Evolutionary conservation across 2,888 invertebrate genomes (phyloP), one percentile per base, ranked within the genome.

Genomic region (Drosophila ezoana): DNA sequence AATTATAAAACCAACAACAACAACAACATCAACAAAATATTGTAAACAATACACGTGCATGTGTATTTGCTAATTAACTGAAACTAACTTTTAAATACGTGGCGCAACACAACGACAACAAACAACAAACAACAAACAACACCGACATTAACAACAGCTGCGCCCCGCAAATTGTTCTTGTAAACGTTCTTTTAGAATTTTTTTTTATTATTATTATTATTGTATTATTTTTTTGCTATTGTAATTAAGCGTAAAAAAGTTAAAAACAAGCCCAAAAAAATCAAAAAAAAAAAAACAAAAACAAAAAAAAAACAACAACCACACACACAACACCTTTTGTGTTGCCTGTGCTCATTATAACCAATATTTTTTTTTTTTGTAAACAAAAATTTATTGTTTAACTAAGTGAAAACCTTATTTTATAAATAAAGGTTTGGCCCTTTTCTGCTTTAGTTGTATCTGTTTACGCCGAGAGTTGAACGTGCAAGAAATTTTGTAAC

Each of bases 381-480:
- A 72, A 37, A 70, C 38, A 66, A 43, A 48, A 49, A 51, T 61
- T 74, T 63, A 72, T 61, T 72, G 51, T 68, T 44, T 62, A 76
- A 78, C 69, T 69, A 61, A 59, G 38, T 20, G 33, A 53, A 54
- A 43, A 90, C 91, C 91, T 90, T 91, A 91, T 90, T 91, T 90
- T 90, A 90, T 90, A 90, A 91, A 90, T 90, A 90, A 85, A 89
- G 90, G 83, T 90, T 90, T 90, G 76, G 45, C 74, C 28, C 61
- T 65, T 65, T 69, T 54, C 62, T 57, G 57, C 70, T 79, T 60
- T 51, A 47, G 49, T 56, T 74, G 44, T 49, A 66, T 60, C 57
- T 69, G 72, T 80, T 56, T 78, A 53, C 18, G 49, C 28, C 45
- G 44, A 40, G 38, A 51, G 64, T 52, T 61, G 35, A 60, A 61